phyloP scores from a whole-genome alignment of 1,140 invertebrate species.

The Berghia stephanieae region DNA sequence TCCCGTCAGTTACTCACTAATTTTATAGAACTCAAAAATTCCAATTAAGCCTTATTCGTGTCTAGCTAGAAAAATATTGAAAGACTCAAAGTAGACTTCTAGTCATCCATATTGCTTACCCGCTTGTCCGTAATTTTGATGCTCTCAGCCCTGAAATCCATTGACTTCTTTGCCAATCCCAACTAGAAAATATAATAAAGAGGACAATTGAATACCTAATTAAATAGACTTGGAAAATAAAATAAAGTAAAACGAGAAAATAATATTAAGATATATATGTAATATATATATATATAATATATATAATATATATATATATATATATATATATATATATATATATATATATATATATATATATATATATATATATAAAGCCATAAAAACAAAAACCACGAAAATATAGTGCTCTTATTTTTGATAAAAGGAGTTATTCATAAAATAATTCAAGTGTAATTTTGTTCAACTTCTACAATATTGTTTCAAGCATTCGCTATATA shows the following conservation, averaged over 20 bases:
- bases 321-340: neutral
- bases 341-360: too few species aligned
- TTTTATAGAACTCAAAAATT: too few species aligned
- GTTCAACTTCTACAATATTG: too few species aligned
- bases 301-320: neutral
- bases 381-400: too few species aligned
- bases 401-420: too few species aligned
- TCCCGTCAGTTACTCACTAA: too few species aligned
- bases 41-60: too few species aligned
- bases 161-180: slow-evolving; percentile 49
- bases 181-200: slow-evolving; percentile 43
- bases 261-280: neutral
- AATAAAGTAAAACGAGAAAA: neutral
- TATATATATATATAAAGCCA: too few species aligned
- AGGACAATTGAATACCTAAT: neutral
- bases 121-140: slow-evolving; percentile 58
- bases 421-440: too few species aligned
- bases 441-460: too few species aligned
- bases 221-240: neutral
- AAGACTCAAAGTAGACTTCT: neutral
- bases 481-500: too few species aligned
- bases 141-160: slow-evolving; percentile 48
- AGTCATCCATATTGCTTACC: slow-evolving; percentile 41
- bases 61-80: neutral
- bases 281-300: neutral